These are phyloP conservation scores for Prunella himalayana DNA, from an alignment of 2,113 vertebrate species.

Conservation along the genomic window DNA sequence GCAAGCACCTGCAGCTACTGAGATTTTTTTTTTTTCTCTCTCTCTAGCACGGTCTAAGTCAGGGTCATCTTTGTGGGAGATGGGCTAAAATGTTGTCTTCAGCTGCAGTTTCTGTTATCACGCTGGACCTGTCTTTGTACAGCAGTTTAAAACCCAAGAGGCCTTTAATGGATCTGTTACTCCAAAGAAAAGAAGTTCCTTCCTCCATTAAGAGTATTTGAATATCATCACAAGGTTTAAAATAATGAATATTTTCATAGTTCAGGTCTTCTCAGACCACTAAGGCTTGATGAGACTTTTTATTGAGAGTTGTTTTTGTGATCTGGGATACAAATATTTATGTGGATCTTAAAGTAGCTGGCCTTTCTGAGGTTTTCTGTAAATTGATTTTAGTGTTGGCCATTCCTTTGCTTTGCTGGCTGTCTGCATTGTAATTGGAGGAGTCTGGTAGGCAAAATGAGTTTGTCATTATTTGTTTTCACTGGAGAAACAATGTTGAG, in stretches of 20 bases:
- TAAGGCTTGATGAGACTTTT: not conserved
- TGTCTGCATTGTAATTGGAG: not conserved
- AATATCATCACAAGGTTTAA: not conserved
- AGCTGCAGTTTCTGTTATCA: not conserved
- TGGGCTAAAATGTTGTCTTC: not conserved
- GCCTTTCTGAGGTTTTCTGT: not conserved
- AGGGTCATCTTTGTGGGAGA: not conserved
- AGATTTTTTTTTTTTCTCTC: not conserved
- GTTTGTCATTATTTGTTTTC: no score
- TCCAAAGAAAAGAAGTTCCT: not conserved
- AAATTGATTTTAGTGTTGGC: not conserved
- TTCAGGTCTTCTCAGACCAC: not conserved
- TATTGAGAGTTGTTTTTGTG: not conserved
- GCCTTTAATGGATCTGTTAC: not conserved
- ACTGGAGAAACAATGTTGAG: no score
- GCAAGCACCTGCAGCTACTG: not conserved
- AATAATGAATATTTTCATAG: not conserved
- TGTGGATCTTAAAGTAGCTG: not conserved
- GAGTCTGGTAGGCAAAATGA: not conserved
- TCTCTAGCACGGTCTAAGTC: not conserved
- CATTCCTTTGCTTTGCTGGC: not conserved
- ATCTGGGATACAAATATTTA: not conserved
- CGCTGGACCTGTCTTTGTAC: not conserved
- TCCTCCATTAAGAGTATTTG: not conserved
- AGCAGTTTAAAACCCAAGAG: not conserved